Evolutionary conservation across 2,888 invertebrate genomes (phyloP).

Genomic region (Hedya salicella): DNA sequence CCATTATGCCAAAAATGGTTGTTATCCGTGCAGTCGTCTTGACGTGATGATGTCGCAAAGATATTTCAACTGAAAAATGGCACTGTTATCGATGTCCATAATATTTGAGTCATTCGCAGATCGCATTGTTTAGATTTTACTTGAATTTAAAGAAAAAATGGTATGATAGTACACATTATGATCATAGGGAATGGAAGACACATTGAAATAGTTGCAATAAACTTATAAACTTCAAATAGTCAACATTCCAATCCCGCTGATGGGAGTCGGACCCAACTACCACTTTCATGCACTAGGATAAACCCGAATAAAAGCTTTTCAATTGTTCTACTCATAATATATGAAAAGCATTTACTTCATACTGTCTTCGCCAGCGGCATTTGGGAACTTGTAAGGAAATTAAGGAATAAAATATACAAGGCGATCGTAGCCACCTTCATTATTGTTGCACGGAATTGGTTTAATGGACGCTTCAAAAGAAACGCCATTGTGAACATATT

Average conservation of each 20-base stretch:
- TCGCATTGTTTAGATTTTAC: no score
- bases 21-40: no score
- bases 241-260: neutral
- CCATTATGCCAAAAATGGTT: no score
- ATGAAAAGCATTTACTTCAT: neutral
- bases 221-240: neutral
- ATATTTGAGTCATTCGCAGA: no score
- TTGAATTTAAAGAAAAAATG: no score
- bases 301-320: neutral
- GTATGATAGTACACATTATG: no score
- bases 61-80: no score
- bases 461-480: neutral
- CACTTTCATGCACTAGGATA: neutral
- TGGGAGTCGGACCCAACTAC: neutral
- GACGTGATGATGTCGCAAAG: no score
- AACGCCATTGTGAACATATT: neutral
- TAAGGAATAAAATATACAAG: conserved; percentile 10
- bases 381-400: conserved; percentile 17
- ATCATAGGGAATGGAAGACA: no score
- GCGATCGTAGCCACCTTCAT: neutral
- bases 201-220: no score
- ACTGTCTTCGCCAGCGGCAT: conserved; percentile 4
- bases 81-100: no score
- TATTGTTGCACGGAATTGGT: neutral
- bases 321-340: neutral